A percentile compares a stretch with the other conserved stretches of the same genome.
Conservation (phyloP, 2,888 invertebrate species). For the Temnothorax unifasciatus region DNA sequence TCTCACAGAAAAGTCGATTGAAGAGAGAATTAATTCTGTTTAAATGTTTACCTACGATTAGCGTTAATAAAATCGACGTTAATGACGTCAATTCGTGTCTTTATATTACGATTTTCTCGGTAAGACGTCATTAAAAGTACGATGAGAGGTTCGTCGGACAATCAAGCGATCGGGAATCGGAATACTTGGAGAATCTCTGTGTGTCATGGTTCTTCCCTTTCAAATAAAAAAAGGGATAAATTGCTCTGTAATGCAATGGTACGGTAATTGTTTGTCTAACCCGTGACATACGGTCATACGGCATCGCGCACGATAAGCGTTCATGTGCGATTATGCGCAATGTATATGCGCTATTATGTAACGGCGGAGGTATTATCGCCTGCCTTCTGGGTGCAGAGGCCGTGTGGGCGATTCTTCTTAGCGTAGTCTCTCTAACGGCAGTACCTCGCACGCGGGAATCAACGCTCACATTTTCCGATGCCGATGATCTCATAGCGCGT, state of each 20-base stretch:
- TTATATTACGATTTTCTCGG: neutral
- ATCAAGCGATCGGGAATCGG: neutral
- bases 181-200: neutral
- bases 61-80: neutral
- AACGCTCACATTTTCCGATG: slow-evolving; percentile 45
- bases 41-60: neutral
- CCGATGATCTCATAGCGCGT: slow-evolving; percentile 46
- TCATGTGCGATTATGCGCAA: slow-evolving; percentile 60
- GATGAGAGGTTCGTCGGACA: neutral
- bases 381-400: slow-evolving; percentile 55
- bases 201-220: neutral
- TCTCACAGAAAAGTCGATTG: neutral
- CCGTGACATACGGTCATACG: slow-evolving; percentile 44
- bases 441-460: slow-evolving; percentile 20
- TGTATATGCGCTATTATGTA: slow-evolving; percentile 67
- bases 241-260: slow-evolving; percentile 36
- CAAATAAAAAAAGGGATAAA: slow-evolving; percentile 36
- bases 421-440: slow-evolving; percentile 59
- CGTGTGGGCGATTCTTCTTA: slow-evolving; percentile 67
- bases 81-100: neutral
- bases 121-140: neutral
- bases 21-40: neutral
- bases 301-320: slow-evolving; percentile 57
- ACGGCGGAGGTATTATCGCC: slow-evolving; percentile 69
- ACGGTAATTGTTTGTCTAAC: slow-evolving; percentile 57